Percentiles rank a stretch among this genome's conserved stretches.
Conservation (phyloP, 2,888 invertebrate genomes). For the Proisotoma minuta region DNA sequence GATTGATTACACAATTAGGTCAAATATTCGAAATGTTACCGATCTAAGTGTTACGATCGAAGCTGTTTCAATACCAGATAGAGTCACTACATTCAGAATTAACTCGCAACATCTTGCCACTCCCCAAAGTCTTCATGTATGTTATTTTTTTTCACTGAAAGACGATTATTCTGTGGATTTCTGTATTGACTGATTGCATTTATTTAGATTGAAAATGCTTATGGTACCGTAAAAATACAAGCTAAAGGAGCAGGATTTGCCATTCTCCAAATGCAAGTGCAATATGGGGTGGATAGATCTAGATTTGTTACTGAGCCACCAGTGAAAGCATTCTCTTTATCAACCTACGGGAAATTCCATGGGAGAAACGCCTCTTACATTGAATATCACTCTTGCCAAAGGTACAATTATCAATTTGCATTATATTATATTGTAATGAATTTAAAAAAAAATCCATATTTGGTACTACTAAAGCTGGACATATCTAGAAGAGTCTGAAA, state of each 20-base stretch:
- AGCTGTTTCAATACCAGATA: slow-evolving; percentile 71
- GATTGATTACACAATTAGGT: slow-evolving; percentile 80
- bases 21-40: slow-evolving; percentile 79
- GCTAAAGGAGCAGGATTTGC: slow-evolving; percentile 92
- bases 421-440: neutral
- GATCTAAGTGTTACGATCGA: slow-evolving; percentile 72
- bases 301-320: slow-evolving; percentile 82
- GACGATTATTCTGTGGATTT: slow-evolving; percentile 1
- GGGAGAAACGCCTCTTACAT: slow-evolving; percentile 93
- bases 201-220: slow-evolving; percentile 79
- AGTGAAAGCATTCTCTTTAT: slow-evolving; percentile 70
- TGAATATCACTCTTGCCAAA: slow-evolving; percentile 77
- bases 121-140: slow-evolving; percentile 71
- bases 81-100: slow-evolving; percentile 63
- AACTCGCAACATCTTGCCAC: slow-evolving; percentile 71
- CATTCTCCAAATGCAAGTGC: slow-evolving; percentile 85
- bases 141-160: slow-evolving; percentile 17
- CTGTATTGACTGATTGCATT: slow-evolving; percentile 13
- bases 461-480: slow-evolving; percentile 64
- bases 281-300: slow-evolving; percentile 76
- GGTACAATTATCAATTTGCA: slow-evolving; percentile 56
- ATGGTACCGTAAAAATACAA: slow-evolving; percentile 89
- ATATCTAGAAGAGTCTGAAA: slow-evolving; percentile 67
- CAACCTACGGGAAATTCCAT: slow-evolving; percentile 68
- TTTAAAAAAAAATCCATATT: slow-evolving; percentile 3